Conservation (phyloP, 2,113 vertebrate species). For the Bolborhynchus lineola region DNA sequence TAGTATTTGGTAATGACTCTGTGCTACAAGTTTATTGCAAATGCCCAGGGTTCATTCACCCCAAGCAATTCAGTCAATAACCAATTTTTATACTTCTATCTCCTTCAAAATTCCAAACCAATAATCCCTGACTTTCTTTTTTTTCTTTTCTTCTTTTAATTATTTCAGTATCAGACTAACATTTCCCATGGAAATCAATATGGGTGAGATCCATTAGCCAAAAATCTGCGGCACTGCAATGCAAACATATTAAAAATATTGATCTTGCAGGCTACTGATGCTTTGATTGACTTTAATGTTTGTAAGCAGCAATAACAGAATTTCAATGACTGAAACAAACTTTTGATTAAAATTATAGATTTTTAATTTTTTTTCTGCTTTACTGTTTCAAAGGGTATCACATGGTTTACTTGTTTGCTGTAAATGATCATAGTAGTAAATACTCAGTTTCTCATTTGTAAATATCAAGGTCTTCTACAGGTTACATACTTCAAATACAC, state of each 20-base stretch:
- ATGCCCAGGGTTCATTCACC: slow-evolving; percentile 90
- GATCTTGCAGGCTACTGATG: slow-evolving; percentile 79
- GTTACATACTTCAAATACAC: slow-evolving; percentile 47
- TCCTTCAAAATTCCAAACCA: slow-evolving; percentile 86
- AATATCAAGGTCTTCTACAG: slow-evolving; percentile 51
- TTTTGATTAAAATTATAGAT: slow-evolving; percentile 90
- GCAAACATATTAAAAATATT: slow-evolving; percentile 88
- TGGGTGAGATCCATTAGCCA: slow-evolving; percentile 89
- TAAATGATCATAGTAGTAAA: slow-evolving; percentile 69
- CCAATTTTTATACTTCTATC: slow-evolving; percentile 93
- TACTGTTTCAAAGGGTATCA: slow-evolving; percentile 73
- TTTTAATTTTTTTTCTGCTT: slow-evolving; percentile 75
- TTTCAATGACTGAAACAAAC: slow-evolving; percentile 83
- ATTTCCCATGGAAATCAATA: slow-evolving; percentile 97
- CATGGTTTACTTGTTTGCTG: slow-evolving; percentile 62
- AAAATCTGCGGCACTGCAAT: slow-evolving; percentile 85
- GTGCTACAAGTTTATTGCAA: slow-evolving; percentile 91
- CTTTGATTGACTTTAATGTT: slow-evolving; percentile 84
- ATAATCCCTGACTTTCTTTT: slow-evolving; percentile 71
- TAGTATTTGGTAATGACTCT: slow-evolving; percentile 88
- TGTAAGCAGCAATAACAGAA: slow-evolving; percentile 84
- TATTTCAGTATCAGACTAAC: slow-evolving; percentile 90
- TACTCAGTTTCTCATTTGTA: slow-evolving; percentile 70
- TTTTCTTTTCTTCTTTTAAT: slow-evolving; percentile 67
- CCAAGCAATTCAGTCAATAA: slow-evolving; percentile 91